Evolutionary conservation across 2,888 invertebrate species (phyloP).

Genomic region (Lepeophtheirus nordmannii): DNA sequence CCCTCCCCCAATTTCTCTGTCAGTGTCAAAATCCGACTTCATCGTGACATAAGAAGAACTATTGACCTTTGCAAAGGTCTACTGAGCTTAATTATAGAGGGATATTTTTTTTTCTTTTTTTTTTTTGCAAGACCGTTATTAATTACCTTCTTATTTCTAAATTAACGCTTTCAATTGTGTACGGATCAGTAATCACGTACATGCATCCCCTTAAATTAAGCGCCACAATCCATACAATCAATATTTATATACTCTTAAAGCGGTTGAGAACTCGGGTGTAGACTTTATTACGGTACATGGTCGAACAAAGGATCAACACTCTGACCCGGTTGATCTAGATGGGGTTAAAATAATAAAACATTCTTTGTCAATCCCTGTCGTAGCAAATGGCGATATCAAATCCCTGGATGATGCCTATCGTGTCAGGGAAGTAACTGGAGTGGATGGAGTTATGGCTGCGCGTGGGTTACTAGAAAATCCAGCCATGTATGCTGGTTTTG

Average conservation of each 20-base stretch:
- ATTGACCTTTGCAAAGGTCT: slow-evolving; percentile 5
- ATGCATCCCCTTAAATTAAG: neutral
- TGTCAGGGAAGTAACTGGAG: slow-evolving; percentile 50
- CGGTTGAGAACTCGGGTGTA: slow-evolving; percentile 64
- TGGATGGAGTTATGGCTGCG: slow-evolving; percentile 75
- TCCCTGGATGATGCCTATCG: slow-evolving; percentile 51
- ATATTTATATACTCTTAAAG: neutral
- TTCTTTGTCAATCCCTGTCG: slow-evolving; percentile 58
- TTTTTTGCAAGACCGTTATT: too few relatives aligned
- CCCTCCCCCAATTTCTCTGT: slow-evolving; percentile 53
- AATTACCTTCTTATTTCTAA: too few relatives aligned
- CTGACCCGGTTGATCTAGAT: slow-evolving; percentile 48
- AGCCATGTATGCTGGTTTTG: slow-evolving; percentile 59
- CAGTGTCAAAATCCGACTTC: slow-evolving; percentile 77
- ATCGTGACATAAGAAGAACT: slow-evolving; percentile 47
- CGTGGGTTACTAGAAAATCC: slow-evolving; percentile 80
- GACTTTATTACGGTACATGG: slow-evolving; percentile 82
- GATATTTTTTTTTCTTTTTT: too few relatives aligned
- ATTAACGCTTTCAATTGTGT: too few relatives aligned
- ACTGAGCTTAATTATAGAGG: too few relatives aligned
- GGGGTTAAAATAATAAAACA: slow-evolving; percentile 55
- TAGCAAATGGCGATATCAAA: slow-evolving; percentile 82
- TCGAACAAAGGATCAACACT: slow-evolving; percentile 64
- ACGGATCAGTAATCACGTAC: too few relatives aligned
- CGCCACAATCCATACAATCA: neutral